Conservation (phyloP, 2,113 vertebrate genomes). For the Colistium nudipinnis region DNA sequence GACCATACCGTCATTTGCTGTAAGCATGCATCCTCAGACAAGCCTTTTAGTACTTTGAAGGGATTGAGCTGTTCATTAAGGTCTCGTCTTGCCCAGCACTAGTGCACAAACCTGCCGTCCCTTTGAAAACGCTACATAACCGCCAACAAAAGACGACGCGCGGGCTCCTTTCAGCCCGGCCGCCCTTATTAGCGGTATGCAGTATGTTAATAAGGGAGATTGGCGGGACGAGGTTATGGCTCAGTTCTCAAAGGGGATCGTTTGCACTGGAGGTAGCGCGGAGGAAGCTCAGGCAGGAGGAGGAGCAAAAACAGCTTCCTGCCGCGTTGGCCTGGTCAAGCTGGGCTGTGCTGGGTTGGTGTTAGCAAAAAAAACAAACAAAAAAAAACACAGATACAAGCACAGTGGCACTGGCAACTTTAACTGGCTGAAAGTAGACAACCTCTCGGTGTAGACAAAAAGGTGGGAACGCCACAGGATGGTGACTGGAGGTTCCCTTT, state of each 20-base stretch:
- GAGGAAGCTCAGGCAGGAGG: conserved; percentile 73
- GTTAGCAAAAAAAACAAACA: conserved; percentile 57
- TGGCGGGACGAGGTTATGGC: conserved; percentile 67
- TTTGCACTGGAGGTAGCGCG: conserved; percentile 62
- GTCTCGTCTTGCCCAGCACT: conserved; percentile 61
- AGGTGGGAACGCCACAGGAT: conserved; percentile 11
- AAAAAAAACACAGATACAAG: conserved; percentile 45
- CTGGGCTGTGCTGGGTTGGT: conserved; percentile 53
- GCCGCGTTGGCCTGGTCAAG: conserved; percentile 55
- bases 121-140: conserved; percentile 82
- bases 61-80: conserved; percentile 35
- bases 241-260: conserved; percentile 78
- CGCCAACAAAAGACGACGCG: conserved; percentile 48
- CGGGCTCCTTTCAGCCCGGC: conserved; percentile 53
- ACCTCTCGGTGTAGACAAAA: conserved; percentile 49
- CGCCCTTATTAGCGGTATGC: conserved; percentile 54
- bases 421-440: conserved; percentile 83
- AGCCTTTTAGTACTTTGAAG: conserved; percentile 36
- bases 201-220: conserved; percentile 54
- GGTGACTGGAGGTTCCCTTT: conserved; percentile 16
- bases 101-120: conserved; percentile 70
- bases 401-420: conserved; percentile 77
- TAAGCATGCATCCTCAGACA: conserved; percentile 60
- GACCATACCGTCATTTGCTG: conserved; percentile 32
- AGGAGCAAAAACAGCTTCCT: conserved; percentile 67